These are phyloP conservation scores for Hirtodrosophila duncani DNA, from an alignment of 2,888 invertebrate genomes.

Conservation along the genomic window DNA sequence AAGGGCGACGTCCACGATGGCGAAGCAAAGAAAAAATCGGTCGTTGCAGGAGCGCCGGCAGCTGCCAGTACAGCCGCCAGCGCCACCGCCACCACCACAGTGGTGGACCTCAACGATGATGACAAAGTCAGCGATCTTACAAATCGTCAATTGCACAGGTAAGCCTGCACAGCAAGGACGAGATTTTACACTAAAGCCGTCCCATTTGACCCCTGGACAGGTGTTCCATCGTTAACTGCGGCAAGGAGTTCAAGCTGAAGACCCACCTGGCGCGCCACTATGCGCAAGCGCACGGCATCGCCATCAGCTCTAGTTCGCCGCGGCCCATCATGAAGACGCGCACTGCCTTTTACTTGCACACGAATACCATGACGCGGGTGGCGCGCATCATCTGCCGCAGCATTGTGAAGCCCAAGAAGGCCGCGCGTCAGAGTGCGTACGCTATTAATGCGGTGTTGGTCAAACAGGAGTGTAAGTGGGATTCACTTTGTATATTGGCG, in stretches of 20 bases:
- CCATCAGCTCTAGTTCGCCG: conserved; percentile 87
- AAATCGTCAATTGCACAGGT: conserved; percentile 77
- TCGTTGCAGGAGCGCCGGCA: conserved; percentile 29
- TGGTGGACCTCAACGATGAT: conserved; percentile 77
- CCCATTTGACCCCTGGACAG: conserved; percentile 81
- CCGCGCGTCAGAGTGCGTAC: conserved; percentile 91
- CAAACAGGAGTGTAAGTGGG: conserved; percentile 89
- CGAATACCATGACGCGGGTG: conserved; percentile 92
- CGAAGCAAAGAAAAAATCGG: conserved; percentile 78
- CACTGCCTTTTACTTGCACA: conserved; percentile 96
- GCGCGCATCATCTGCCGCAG: conserved; percentile 92
- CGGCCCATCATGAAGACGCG: conserved; percentile 98
- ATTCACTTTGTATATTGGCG: too few relatives aligned
- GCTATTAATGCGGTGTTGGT: conserved; percentile 88
- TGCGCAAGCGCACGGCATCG: conserved; percentile 89
- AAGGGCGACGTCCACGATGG: conserved; percentile 83
- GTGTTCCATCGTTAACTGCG: conserved; percentile 94
- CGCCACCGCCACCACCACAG: conserved; percentile 34
- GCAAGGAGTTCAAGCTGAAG: conserved; percentile 97
- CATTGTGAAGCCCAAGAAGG: conserved; percentile 89
- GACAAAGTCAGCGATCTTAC: conserved; percentile 79
- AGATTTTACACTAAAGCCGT: too few relatives aligned
- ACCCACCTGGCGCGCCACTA: conserved; percentile 96
- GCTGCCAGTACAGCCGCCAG: conserved; percentile 34
- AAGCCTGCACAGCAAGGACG: too few relatives aligned